A percentile compares a stretch with the other conserved stretches of the same genome.
These are phyloP conservation scores for Cyprinodon tularosa DNA, from an alignment of 2,113 vertebrate genomes.

Conservation along the genomic window DNA sequence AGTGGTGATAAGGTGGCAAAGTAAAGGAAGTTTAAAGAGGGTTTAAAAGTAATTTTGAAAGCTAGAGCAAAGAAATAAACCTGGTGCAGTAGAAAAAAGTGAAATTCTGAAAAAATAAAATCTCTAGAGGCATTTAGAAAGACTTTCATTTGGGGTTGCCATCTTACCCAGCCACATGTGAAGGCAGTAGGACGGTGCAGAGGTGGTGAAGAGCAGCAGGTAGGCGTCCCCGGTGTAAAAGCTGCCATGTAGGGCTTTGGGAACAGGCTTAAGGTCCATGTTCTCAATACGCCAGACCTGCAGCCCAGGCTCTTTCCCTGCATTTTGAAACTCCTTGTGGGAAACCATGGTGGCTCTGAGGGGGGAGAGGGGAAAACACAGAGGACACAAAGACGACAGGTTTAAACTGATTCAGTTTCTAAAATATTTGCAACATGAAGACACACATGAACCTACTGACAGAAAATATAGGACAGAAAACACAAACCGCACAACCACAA, in stretches of 20 bases:
- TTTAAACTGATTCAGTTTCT: slow-evolving; percentile 30
- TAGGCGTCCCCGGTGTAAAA: slow-evolving; percentile 83
- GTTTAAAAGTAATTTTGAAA: background rate
- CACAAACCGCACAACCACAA: background rate
- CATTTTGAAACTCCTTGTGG: slow-evolving; percentile 79
- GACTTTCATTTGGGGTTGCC: background rate
- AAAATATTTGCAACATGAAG: slow-evolving; percentile 9
- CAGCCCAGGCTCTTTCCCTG: slow-evolving; percentile 78
- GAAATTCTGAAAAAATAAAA: background rate
- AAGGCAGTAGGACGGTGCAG: slow-evolving; percentile 71
- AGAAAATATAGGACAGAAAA: background rate
- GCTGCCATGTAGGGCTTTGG: slow-evolving; percentile 71
- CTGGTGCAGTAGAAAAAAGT: background rate
- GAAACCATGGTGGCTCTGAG: slow-evolving; percentile 76
- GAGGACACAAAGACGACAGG: background rate
- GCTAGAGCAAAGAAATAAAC: background rate
- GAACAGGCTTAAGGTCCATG: slow-evolving; percentile 80
- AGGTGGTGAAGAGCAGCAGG: slow-evolving; percentile 77
- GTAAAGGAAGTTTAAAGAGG: background rate
- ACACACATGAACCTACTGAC: background rate
- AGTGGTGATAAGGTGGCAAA: background rate
- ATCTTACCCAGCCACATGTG: slow-evolving; percentile 84
- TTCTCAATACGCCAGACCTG: slow-evolving; percentile 83
- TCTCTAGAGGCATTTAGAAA: background rate
- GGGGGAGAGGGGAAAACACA: background rate